Percentiles rank a stretch among this genome's conserved stretches.
These are phyloP conservation scores for Schizotus pectinicornis DNA, from an alignment of 2,888 invertebrate genomes.

Conservation along the genomic window DNA sequence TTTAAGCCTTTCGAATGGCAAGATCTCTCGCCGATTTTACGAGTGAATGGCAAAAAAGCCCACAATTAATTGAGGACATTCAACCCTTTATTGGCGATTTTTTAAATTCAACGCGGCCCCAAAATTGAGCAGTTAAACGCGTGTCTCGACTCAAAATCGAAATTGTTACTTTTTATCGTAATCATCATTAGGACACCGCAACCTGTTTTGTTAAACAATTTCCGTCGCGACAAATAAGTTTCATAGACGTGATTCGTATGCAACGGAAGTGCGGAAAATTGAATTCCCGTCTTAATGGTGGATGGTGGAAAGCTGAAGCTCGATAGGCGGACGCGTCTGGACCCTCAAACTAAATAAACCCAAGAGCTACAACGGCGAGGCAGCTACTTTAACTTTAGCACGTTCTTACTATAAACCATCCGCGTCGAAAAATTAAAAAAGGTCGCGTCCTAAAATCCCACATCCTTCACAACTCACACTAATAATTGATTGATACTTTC, in stretches of 20 bases:
- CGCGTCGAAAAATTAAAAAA: slow-evolving; percentile 28
- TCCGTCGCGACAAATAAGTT: slow-evolving; percentile 33
- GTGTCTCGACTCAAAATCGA: slow-evolving; percentile 18
- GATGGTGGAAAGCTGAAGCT: slow-evolving; percentile 41
- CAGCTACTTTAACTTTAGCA: slow-evolving; percentile 34
- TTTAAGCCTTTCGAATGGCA: neutral
- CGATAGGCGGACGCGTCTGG: slow-evolving; percentile 41
- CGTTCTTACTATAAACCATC: slow-evolving; percentile 35
- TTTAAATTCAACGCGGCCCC: no score
- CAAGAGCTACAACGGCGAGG: slow-evolving; percentile 24
- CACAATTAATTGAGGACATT: no score
- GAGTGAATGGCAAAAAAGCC: no score
- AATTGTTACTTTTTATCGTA: no score
- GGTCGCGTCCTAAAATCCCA: neutral
- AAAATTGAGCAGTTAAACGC: slow-evolving; percentile 22
- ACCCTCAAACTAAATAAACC: slow-evolving; percentile 39
- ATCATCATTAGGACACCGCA: neutral
- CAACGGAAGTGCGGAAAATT: slow-evolving; percentile 47
- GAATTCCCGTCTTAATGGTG: slow-evolving; percentile 47
- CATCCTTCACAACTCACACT: no score
- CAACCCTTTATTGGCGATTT: no score
- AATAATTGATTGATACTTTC: no score
- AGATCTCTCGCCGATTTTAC: no score
- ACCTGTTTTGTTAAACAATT: slow-evolving; percentile 14
- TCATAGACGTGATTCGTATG: slow-evolving; percentile 43